Evolutionary conservation across 2,888 invertebrate species (phyloP).

Genomic region (Pyrrhia umbra): DNA sequence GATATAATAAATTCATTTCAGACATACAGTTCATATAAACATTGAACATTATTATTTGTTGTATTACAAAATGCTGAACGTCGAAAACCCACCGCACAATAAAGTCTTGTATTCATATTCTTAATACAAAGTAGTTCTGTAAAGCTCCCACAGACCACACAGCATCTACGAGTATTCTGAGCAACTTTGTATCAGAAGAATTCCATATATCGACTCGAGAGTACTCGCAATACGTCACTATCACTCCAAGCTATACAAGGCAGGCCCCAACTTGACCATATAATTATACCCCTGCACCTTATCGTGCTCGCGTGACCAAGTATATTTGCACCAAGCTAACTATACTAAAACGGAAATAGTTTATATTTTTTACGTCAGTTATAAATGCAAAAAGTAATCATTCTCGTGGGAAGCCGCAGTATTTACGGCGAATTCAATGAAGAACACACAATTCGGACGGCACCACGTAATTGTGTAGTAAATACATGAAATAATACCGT

Average conservation of each 20-base stretch:
- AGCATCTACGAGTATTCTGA: constrained; percentile 31
- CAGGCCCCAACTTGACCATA: constrained; percentile 42
- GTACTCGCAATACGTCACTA: constrained; percentile 14
- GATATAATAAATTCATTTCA: constrained; percentile 7
- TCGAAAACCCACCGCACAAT: constrained; percentile 36
- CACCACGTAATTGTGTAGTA: constrained; percentile 30
- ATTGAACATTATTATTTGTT: constrained; percentile 18
- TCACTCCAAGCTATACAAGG: constrained; percentile 7
- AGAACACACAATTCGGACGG: constrained; percentile 50
- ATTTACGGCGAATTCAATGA: constrained; percentile 46
- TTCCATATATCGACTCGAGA: constrained; percentile 12
- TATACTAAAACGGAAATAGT: constrained; percentile 69
- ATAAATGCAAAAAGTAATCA: constrained; percentile 68
- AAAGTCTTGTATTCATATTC: constrained; percentile 25
- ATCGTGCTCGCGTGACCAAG: constrained; percentile 67
- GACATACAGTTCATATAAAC: constrained; percentile 10
- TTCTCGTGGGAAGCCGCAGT: constrained; percentile 68
- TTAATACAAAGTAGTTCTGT: constrained; percentile 47
- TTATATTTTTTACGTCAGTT: constrained; percentile 62
- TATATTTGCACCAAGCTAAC: constrained; percentile 57
- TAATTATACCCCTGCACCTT: constrained; percentile 48
- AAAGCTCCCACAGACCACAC: constrained; percentile 40
- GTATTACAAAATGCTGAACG: constrained; percentile 23
- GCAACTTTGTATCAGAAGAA: constrained; percentile 46
- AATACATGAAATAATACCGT: constrained; percentile 54